These are phyloP conservation scores for Gallinago paraguaiae DNA, from an alignment of 2,113 vertebrate genomes.

Conservation along the genomic window DNA sequence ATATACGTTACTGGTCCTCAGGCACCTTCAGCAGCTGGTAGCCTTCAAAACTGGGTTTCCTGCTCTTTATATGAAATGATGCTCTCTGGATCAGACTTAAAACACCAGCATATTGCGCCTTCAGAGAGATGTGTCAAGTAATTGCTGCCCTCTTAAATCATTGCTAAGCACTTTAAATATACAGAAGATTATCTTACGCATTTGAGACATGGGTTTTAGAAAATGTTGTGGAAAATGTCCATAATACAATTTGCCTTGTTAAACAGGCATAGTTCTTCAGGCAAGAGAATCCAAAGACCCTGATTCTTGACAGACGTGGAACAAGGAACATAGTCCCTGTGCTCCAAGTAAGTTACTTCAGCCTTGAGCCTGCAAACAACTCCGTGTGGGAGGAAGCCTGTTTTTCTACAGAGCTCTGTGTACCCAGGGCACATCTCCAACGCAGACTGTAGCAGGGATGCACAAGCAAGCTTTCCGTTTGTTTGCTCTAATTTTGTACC, in stretches of 20 bases:
- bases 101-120: neutral
- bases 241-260: neutral
- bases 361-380: neutral
- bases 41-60: neutral
- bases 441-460: neutral
- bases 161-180: conserved; percentile 65
- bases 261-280: neutral
- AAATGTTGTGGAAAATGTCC: conserved; percentile 16
- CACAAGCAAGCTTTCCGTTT: neutral
- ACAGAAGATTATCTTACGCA: conserved; percentile 11
- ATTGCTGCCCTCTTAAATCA: conserved; percentile 53
- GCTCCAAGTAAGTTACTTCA: neutral
- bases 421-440: neutral
- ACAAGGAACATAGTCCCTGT: accelerated
- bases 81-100: neutral
- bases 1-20: neutral
- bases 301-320: neutral
- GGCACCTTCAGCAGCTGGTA: neutral
- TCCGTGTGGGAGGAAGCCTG: accelerated
- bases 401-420: neutral
- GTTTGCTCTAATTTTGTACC: neutral
- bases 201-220: conserved; percentile 4
- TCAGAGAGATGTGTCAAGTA: neutral
- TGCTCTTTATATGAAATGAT: neutral
- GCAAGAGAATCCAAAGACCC: neutral